A percentile compares a stretch with the other conserved stretches of the same genome.
phyloP scores from a whole-genome alignment of 2,113 vertebrate genomes.

The Pluvianellus socialis region DNA sequence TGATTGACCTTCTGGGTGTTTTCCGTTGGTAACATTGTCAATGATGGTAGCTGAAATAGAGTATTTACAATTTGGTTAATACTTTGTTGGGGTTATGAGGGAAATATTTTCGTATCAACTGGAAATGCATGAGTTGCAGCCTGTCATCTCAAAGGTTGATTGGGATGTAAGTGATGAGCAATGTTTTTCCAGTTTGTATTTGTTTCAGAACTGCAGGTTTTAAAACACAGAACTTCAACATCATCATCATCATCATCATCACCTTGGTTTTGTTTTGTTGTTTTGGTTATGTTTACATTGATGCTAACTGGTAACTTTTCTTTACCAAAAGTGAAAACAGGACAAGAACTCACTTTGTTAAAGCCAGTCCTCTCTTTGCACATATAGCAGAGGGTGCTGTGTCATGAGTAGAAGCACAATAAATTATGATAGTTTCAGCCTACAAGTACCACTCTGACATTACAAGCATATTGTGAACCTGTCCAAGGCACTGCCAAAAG shows the following conservation, averaged over 20 bases:
- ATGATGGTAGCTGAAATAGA: not conserved
- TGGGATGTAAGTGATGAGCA: not conserved
- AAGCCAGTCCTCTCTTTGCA: slow-evolving; percentile 46
- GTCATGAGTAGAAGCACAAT: slow-evolving; percentile 50
- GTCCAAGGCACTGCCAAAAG: slow-evolving; percentile 75
- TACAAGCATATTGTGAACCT: slow-evolving; percentile 80
- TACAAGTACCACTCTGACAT: slow-evolving; percentile 70
- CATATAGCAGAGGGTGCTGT: slow-evolving; percentile 51
- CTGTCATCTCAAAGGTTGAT: not conserved
- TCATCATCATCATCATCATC: not conserved
- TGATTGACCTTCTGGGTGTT: not conserved
- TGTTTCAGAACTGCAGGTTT: slow-evolving; percentile 6
- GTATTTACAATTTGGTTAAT: not conserved
- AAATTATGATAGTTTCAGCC: slow-evolving; percentile 62
- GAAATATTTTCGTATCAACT: not conserved
- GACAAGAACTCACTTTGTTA: slow-evolving; percentile 51
- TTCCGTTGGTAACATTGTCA: not conserved
- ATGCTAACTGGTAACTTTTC: slow-evolving; percentile 57
- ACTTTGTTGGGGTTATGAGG: not conserved
- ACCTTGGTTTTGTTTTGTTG: slow-evolving; percentile 9
- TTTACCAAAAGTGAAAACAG: slow-evolving; percentile 54
- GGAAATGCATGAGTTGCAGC: not conserved
- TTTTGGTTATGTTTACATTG: slow-evolving; percentile 45
- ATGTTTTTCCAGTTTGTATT: slow-evolving; percentile 1
- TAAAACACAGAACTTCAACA: not conserved